Conservation (phyloP, 30 jellyfish, hydroid and myxozoan species). For the Aurelia aurita region DNA sequence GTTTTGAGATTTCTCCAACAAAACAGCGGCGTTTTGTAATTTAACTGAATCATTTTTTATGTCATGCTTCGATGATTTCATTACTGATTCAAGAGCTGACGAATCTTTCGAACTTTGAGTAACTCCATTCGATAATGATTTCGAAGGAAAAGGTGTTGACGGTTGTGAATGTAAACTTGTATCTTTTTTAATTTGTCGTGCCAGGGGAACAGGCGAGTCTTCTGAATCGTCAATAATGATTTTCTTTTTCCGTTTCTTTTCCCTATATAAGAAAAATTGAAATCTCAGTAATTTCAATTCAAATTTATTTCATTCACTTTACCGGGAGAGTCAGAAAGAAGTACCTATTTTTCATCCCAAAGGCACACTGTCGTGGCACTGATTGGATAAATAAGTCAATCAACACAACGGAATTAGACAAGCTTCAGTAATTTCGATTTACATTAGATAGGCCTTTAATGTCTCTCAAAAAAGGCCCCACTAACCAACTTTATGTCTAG, state of each 20-base stretch:
- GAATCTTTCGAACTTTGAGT: neutral
- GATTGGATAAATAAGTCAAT: too few relatives aligned
- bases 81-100: neutral
- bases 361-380: too few relatives aligned
- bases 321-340: too few relatives aligned
- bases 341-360: too few relatives aligned
- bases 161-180: neutral
- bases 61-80: neutral
- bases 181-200: neutral
- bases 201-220: slow-evolving; percentile 22
- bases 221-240: slow-evolving; percentile 21
- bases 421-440: too few relatives aligned
- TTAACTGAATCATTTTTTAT: neutral
- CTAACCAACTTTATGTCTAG: too few relatives aligned
- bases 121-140: slow-evolving; percentile 11
- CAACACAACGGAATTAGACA: too few relatives aligned
- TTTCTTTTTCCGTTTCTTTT: slow-evolving; percentile 37
- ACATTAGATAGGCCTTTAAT: too few relatives aligned
- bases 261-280: slow-evolving; percentile 6
- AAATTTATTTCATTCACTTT: too few relatives aligned
- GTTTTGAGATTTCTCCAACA: neutral
- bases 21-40: neutral
- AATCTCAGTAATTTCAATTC: neutral
- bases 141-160: neutral
- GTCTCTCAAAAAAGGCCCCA: too few relatives aligned